Evolutionary conservation across 2,797 vertebrate genomes (phyloP).

Genomic region (Aeoliscus strigatus): DNA sequence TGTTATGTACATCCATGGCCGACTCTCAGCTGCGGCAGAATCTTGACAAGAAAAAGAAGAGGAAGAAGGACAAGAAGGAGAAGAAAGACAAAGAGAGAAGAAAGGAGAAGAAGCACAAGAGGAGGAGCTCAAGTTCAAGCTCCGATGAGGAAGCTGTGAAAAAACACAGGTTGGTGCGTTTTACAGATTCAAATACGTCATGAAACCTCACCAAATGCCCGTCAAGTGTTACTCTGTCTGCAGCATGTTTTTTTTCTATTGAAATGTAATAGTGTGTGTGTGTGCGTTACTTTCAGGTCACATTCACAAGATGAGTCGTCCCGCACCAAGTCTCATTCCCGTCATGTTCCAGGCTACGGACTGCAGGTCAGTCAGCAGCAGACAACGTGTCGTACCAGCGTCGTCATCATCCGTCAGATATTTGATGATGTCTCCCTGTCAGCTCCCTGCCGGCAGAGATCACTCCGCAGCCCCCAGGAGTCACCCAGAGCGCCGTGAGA

Average conservation of each 20-base stretch:
- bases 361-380: constrained; percentile 76
- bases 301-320: constrained; percentile 58
- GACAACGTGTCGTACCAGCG: not conserved
- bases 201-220: too few species aligned
- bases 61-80: constrained; percentile 80
- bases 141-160: constrained; percentile 69
- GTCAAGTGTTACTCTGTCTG: too few species aligned
- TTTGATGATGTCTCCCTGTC: constrained; percentile 1
- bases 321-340: constrained; percentile 33
- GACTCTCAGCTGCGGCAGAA: constrained; percentile 83
- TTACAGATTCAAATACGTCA: not conserved
- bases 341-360: constrained; percentile 77
- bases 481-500: constrained; percentile 47
- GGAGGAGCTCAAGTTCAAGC: constrained; percentile 66
- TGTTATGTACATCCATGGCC: not conserved
- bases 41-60: constrained; percentile 80
- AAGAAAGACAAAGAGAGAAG: constrained; percentile 79
- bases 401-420: too few species aligned
- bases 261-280: not conserved
- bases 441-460: constrained; percentile 70
- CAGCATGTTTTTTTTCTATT: not conserved
- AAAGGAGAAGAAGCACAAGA: constrained; percentile 80
- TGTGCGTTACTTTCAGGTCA: constrained; percentile 64
- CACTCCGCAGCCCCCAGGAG: constrained; percentile 38
- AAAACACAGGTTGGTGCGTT: constrained; percentile 56